Conservation (phyloP, 1,140 invertebrate genomes). For the Archivesica marissinica region DNA sequence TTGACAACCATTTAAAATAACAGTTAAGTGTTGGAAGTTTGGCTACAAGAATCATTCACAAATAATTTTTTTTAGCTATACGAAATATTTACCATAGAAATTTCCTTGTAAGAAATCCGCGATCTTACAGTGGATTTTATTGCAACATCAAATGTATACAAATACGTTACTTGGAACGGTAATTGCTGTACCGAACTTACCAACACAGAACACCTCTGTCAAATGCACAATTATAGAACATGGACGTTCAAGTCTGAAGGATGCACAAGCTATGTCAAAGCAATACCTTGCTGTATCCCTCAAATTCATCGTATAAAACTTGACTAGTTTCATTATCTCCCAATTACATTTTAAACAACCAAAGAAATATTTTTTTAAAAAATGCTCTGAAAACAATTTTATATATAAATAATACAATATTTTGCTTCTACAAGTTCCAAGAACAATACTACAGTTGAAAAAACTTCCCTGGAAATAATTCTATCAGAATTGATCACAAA, state of each 20-base stretch:
- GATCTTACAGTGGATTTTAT: not conserved
- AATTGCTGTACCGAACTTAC: not conserved
- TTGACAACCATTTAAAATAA: conserved; percentile 23
- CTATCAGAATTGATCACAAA: not conserved
- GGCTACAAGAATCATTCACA: not conserved
- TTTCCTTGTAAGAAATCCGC: not conserved
- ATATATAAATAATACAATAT: not conserved
- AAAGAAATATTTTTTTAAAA: not conserved
- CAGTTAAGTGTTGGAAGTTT: not conserved
- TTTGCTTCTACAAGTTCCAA: not conserved
- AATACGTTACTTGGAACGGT: not conserved
- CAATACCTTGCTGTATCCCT: conserved; percentile 7
- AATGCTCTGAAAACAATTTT: not conserved
- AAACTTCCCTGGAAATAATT: not conserved
- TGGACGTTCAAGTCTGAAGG: not conserved
- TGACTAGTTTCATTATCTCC: not conserved
- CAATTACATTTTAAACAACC: not conserved
- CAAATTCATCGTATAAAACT: not conserved
- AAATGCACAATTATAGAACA: conserved; percentile 1
- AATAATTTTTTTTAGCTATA: not conserved
- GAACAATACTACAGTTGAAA: not conserved
- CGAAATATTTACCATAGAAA: not conserved
- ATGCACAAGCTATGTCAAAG: not conserved
- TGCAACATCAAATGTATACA: too few relatives aligned
- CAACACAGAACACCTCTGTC: conserved; percentile 12